Percentiles rank a stretch among this genome's conserved stretches.
Evolutionary conservation across 2,113 vertebrate genomes (phyloP).

Genomic region (Sterna hirundo): DNA sequence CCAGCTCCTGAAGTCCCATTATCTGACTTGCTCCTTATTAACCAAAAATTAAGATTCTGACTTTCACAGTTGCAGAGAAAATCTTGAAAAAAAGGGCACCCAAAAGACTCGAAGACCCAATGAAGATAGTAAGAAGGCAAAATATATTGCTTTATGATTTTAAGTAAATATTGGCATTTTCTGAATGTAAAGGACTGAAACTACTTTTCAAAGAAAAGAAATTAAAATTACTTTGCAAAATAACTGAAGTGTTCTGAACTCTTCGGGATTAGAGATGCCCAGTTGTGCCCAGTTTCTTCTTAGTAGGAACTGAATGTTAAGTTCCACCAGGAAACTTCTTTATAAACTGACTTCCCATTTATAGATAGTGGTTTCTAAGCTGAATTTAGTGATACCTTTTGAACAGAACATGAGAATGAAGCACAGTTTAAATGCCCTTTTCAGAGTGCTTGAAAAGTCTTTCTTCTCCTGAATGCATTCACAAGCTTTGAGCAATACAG

Average conservation of each 20-base stretch:
- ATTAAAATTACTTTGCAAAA: neutral
- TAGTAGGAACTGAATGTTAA: neutral
- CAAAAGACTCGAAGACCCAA: neutral
- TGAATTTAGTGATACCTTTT: neutral
- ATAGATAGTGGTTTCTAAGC: neutral
- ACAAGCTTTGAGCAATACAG: neutral
- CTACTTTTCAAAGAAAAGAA: neutral
- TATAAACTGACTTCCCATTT: neutral
- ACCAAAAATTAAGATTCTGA: neutral
- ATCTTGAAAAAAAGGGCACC: neutral
- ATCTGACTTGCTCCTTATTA: neutral
- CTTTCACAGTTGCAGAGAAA: neutral
- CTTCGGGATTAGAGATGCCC: neutral
- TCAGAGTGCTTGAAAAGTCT: neutral
- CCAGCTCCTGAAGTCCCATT: neutral
- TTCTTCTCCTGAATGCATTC: neutral
- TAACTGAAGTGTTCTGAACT: neutral
- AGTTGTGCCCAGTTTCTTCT: neutral
- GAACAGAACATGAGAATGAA: neutral
- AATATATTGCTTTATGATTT: neutral
- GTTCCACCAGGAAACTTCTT: neutral
- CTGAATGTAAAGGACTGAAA: neutral
- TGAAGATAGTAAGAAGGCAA: neutral
- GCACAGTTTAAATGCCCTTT: neutral
- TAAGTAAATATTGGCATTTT: neutral